A percentile compares a stretch with the other conserved stretches of the same genome.
Conservation (phyloP, 2,113 vertebrate genomes). For the Myotis davidii region DNA sequence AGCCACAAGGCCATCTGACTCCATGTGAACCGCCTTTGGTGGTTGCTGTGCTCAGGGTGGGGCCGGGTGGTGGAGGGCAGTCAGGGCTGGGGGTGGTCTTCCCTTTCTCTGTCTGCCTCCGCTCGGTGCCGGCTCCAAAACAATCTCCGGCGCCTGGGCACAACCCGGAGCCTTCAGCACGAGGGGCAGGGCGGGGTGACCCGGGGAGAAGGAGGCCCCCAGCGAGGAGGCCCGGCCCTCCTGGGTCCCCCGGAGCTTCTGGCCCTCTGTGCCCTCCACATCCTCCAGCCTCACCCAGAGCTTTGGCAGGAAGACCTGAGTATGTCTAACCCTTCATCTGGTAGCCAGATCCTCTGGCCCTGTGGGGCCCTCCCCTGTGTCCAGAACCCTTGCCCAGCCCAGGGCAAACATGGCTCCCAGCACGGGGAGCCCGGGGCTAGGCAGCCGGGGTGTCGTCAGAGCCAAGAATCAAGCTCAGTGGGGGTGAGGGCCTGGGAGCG, state of each 20-base stretch:
- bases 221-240: background rate
- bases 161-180: background rate
- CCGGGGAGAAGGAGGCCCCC: background rate
- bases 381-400: background rate
- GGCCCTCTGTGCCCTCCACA: background rate
- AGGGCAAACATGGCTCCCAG: background rate
- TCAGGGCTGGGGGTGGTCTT: too few species aligned
- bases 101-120: background rate
- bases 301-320: background rate
- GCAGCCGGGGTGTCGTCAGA: background rate
- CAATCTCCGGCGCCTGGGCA: background rate
- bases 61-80: background rate
- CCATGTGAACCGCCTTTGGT: too few species aligned
- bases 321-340: slow-evolving; percentile 33
- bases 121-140: background rate
- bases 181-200: background rate
- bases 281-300: background rate
- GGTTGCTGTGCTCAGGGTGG: background rate
- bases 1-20: background rate
- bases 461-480: slow-evolving; percentile 68
- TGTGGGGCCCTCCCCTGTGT: background rate
- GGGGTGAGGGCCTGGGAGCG: background rate
- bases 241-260: background rate
- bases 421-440: slow-evolving; percentile 34
- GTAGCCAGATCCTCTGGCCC: slow-evolving; percentile 39